Conservation (phyloP, 1,140 invertebrate genomes). For the Trachymyrmex septentrionalis region DNA sequence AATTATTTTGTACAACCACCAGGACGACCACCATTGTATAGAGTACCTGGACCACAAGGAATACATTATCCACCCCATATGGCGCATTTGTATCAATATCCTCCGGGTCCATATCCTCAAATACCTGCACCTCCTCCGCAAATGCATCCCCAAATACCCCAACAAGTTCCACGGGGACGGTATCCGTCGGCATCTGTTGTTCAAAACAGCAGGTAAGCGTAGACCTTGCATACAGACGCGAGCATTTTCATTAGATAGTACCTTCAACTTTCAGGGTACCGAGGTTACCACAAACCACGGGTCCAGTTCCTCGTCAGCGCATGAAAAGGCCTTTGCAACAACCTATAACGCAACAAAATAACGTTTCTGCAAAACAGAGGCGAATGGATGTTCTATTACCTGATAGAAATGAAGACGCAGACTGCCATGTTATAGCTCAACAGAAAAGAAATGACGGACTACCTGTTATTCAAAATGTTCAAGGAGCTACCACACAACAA, state of each 20-base stretch:
- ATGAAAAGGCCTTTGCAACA: slow-evolving; percentile 82
- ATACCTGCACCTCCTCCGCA: slow-evolving; percentile 82
- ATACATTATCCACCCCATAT: slow-evolving; percentile 82
- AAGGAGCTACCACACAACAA: slow-evolving; percentile 87
- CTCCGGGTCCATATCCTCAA: slow-evolving; percentile 78
- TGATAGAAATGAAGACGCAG: slow-evolving; percentile 88
- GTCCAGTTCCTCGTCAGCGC: slow-evolving; percentile 76
- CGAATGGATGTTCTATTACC: slow-evolving; percentile 87
- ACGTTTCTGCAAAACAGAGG: slow-evolving; percentile 82
- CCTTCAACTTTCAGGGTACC: slow-evolving; percentile 75
- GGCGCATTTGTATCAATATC: slow-evolving; percentile 80
- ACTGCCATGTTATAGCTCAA: slow-evolving; percentile 90
- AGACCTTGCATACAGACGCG: background rate
- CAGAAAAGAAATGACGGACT: slow-evolving; percentile 91
- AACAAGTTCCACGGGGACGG: slow-evolving; percentile 83
- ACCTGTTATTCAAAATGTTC: slow-evolving; percentile 91
- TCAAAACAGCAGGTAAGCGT: slow-evolving; percentile 79
- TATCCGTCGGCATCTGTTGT: slow-evolving; percentile 81
- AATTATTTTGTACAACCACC: slow-evolving; percentile 82
- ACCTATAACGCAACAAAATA: slow-evolving; percentile 73
- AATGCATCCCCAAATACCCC: slow-evolving; percentile 85
- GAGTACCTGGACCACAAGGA: slow-evolving; percentile 80
- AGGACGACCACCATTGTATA: slow-evolving; percentile 82
- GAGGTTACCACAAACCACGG: slow-evolving; percentile 71
- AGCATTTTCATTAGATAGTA: slow-evolving; percentile 27